Evolutionary conservation across 2,888 invertebrate species (phyloP), one percentile per base, ranked within the genome.

Genomic region (Cephus pulcher): DNA sequence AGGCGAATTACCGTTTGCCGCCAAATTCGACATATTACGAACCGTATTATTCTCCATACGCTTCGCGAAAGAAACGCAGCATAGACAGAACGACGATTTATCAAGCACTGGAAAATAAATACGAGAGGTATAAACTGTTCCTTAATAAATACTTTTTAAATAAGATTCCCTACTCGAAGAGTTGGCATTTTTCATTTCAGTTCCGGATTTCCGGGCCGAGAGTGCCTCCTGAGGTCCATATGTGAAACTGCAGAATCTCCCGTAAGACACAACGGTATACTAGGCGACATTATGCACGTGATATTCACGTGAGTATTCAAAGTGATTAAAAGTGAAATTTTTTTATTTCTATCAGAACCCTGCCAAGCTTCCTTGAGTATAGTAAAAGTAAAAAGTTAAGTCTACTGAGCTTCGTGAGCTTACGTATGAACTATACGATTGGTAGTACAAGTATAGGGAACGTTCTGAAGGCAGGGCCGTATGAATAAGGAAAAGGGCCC

Each of bases 201-300:
- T 78, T 91, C 93, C 79, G 93, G 94, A 32, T 94, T 93, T 83
- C 92, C 93, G 76, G 95, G 95, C 12, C 92, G 92, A 69, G 90
- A 91, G 4, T 95, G 95, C 88, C 90, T 95, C 76, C 92, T 95
- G 77, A 92, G 95, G 82, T 93, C 94, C 69, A 94, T 95, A 86
- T 95, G 95, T 85, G 95, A 95, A 88, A 93, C 93, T 78, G 93
- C 94, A 73, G 92, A 92, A 40, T 89, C 92, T 71, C 93, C 93
- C 78, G 92, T 94, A 81, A 90, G 92, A 79, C 93, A 94, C 87
- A 94, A 95, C 88, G 95, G 95, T n/a, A 89, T 95, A 15, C 86
- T 95, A 76, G 95, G 95, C 12, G 95, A 95, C 89, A 89, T 95
- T 80, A 92, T 95, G 75, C 94, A 95, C 88, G 92, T 95, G 56